Evolutionary conservation across 1,140 invertebrate genomes (phyloP).

Genomic region (Drosophila pseudoananassae): DNA sequence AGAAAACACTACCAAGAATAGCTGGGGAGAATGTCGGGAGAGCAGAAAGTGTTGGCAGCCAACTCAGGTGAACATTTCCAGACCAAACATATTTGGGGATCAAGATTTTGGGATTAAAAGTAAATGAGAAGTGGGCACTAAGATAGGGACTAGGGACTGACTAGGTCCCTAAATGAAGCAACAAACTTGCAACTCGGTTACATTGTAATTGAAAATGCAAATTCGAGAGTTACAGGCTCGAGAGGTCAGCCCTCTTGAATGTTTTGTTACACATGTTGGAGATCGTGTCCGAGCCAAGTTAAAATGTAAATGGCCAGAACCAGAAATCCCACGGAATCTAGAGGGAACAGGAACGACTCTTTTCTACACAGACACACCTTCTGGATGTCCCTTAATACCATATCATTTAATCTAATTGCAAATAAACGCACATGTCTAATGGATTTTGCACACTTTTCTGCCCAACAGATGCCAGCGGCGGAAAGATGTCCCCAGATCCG

Average conservation of each 20-base stretch:
- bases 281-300: constrained; percentile 20
- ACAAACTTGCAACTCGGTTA: not conserved
- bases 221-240: not conserved
- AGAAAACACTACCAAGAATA: not conserved
- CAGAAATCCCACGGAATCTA: too few species aligned
- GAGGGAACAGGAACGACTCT: too few species aligned
- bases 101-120: not conserved
- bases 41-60: constrained; percentile 2
- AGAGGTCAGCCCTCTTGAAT: not conserved
- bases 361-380: too few species aligned
- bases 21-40: too few species aligned
- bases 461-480: constrained; percentile 38
- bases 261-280: constrained; percentile 24
- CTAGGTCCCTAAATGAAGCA: not conserved
- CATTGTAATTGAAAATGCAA: constrained; percentile 26
- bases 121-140: too few species aligned
- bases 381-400: constrained; percentile 3
- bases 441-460: constrained; percentile 71
- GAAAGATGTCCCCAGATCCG: constrained; percentile 64
- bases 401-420: constrained; percentile 61
- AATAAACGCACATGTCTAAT: constrained; percentile 75
- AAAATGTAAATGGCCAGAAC: constrained; percentile 37
- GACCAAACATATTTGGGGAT: not conserved
- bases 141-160: too few species aligned
- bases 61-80: not conserved